These are phyloP conservation scores for Heliconius melpomene DNA, from an alignment of 1,140 invertebrate species.

Conservation along the genomic window DNA sequence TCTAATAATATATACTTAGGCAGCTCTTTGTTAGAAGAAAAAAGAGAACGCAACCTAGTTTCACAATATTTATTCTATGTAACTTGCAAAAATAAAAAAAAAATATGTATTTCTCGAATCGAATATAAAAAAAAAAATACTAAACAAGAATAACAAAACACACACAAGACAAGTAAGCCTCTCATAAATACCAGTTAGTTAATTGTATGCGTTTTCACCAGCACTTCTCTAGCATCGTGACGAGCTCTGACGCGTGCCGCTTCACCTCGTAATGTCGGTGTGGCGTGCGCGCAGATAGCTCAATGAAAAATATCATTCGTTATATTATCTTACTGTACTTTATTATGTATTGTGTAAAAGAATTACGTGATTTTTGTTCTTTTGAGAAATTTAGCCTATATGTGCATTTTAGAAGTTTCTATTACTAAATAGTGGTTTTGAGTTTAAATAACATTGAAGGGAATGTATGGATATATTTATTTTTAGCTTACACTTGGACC, in stretches of 20 bases:
- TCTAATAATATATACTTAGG: no score
- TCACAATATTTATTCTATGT: no score
- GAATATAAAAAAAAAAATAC: neutral
- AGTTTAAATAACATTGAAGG: no score
- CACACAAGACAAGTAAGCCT: neutral
- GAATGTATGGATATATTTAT: no score
- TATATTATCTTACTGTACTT: neutral
- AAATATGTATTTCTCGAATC: no score
- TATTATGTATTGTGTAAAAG: neutral
- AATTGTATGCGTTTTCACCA: constrained; percentile 36
- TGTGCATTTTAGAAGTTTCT: no score
- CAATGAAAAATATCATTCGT: constrained; percentile 14
- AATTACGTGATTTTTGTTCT: neutral
- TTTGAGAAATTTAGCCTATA: neutral
- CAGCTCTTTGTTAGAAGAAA: no score
- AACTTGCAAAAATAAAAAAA: no score
- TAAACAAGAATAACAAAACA: neutral
- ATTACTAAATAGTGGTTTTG: no score
- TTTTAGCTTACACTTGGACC: no score
- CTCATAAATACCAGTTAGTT: constrained; percentile 29
- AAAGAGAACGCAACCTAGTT: no score
- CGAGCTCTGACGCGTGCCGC: constrained; percentile 35
- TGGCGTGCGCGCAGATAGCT: constrained; percentile 38
- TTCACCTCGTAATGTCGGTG: constrained; percentile 42
- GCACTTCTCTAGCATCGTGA: constrained; percentile 34